Percentiles rank a stretch among this genome's conserved stretches.
Conservation (phyloP, 2,797 vertebrate species). For the Lates japonicus region DNA sequence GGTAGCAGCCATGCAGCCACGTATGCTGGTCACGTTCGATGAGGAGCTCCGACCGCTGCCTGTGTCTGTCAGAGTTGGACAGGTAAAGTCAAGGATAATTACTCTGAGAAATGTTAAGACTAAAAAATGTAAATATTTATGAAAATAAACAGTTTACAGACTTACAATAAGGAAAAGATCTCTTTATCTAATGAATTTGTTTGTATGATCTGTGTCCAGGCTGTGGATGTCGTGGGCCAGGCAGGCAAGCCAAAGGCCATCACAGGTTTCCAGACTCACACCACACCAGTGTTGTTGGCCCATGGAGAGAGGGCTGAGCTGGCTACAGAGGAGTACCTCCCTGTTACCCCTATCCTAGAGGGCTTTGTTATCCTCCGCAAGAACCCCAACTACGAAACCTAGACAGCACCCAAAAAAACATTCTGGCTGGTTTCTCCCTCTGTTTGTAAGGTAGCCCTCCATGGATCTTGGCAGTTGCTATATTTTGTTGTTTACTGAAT, state of each 20-base stretch:
- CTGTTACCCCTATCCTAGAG: conserved; percentile 96
- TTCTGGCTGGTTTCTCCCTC: conserved; percentile 21
- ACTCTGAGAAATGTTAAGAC: not conserved
- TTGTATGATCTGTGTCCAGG: conserved; percentile 79
- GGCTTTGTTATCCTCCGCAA: conserved; percentile 98
- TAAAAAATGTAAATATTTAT: not conserved
- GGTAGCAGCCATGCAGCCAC: conserved; percentile 98
- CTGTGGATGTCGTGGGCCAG: conserved; percentile 98
- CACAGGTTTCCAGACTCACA: conserved; percentile 99
- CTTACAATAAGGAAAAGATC: not conserved
- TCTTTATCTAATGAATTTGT: not conserved
- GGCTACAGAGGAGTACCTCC: conserved; percentile 96
- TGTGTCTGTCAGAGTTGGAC: conserved; percentile 96
- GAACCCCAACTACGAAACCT: conserved; percentile 97
- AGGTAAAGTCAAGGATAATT: conserved; percentile 83
- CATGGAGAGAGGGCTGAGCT: conserved; percentile 96
- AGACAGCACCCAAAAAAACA: conserved; percentile 60
- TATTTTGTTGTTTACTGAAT: conserved; percentile 70
- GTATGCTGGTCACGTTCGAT: conserved; percentile 98
- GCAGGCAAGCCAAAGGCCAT: conserved; percentile 99
- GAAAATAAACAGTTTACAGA: not conserved
- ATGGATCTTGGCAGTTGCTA: conserved; percentile 65
- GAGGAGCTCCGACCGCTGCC: conserved; percentile 95
- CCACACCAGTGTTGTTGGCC: conserved; percentile 95
- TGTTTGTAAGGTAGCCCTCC: conserved; percentile 52